Base-by-base conservation (phyloP, 1,140 invertebrate species). In the Metaphire vulgaris region DNA sequence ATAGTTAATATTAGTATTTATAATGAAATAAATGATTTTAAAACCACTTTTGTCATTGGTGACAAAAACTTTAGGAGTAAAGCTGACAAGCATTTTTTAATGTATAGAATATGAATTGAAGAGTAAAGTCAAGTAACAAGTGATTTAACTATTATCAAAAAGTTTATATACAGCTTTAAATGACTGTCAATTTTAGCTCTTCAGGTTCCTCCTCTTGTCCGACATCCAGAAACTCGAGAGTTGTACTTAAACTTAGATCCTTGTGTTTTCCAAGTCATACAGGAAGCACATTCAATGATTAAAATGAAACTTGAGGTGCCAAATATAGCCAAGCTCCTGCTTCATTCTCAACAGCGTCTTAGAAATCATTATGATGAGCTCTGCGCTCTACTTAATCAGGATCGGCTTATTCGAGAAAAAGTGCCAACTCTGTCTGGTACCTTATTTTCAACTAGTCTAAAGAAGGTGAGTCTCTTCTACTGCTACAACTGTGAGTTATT, bases 271-370 rank as follows among this genome's bases (percentile, higher is more conserved):
- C 83, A 82, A 16, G 83, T 96, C 64, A 91, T 96, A 15, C 86
- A 93, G 33, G 95, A 97, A 84, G 91, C 93, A 0, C 93, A 95
- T 83, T 92, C 93, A 82, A 88, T 97, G 81, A 88, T 90, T 0
- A 94, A 95, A 83, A 89, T 96, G 84, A 90, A 91, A 2, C 83
- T 95, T 6, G 91, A 93, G 26, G 88, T 95, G 71, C 94, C 94
- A 0, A 76, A 77, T 0, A 72, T 81, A 12, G 85, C 85, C 41
- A 80, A 79, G 41, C n/a, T 73, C 16, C 33, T 73, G 16, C 41
- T 73, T 21, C 56, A 34, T 41, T 73, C 72, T 41, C 31, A 73
- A 41, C 72, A 73, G 33, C 31, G 41, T 34, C 26, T 73, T 41
- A 73, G 56, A 30, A 21, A 30, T 2, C 33, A 34, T 21, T 28